Base-by-base conservation (phyloP, 2,797 vertebrate species). In the Steatocranus sp. region DNA sequence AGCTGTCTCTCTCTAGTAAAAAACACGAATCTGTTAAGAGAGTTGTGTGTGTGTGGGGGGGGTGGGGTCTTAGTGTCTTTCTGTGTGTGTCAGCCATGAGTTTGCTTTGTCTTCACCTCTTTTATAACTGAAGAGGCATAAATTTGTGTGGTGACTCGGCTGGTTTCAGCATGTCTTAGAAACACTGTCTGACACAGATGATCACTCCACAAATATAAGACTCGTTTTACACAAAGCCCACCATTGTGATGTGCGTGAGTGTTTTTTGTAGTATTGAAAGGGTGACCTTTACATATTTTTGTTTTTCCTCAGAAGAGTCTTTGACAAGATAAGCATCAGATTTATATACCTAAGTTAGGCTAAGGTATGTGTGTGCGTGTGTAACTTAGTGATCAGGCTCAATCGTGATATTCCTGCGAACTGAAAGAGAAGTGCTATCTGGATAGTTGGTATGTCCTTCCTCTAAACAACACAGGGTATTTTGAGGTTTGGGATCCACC, bases 401-500 rank as follows among this genome's bases (percentile, higher is more conserved):
- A 58, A 43, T 63, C 1, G 2, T 78, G 58, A 83, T 85, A 32
- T 88, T 90, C 81, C 43, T 56, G 56, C 6, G 11, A 87, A 87
- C 41, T 50, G 25, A 86, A 83, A 87, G 68, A 63, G 38, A 82
- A 75, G 80, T 84, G 80, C 53, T 87, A 85, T 93, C 88, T 85
- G 79, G 82, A 86, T 81, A 76, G 85, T 83, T 93, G 88, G 86
- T 91, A 74, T 92, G 90, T 82, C 75, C 68, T 87, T 87, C 86
- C 83, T 92, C 51, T 85, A 91, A 93, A 92, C 93, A 94, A 91
- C 93, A 91, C 86, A 58, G 85, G 43, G 78, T 93, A 93, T 95
- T 95, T 95, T 91, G 89, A 94, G 94, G 91, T 94, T 91, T 94
- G 85, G 92, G 92, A 94, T 94, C 93, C 95, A 94, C 94, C 94